A percentile compares a stretch with the other conserved stretches of the same genome.
phyloP scores from a whole-genome alignment of 2,113 vertebrate genomes.

The Ivindomyrus marchei region DNA sequence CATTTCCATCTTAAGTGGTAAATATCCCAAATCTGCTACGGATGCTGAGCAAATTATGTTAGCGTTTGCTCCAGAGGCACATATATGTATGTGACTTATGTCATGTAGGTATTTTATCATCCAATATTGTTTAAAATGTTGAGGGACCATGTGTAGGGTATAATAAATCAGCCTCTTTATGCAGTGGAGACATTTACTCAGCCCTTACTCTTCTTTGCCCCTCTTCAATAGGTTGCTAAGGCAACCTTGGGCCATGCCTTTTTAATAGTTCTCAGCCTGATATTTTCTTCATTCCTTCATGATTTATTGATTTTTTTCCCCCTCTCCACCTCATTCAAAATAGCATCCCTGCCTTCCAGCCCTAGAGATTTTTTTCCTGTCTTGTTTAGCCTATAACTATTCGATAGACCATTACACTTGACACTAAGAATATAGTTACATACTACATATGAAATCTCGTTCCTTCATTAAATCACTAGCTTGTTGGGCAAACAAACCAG shows the following conservation, averaged over 20 bases:
- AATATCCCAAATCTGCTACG: background rate
- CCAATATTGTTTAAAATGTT: background rate
- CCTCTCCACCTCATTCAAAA: background rate
- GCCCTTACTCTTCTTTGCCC: background rate
- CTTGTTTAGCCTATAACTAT: background rate
- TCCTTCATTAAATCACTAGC: background rate
- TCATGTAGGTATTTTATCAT: background rate
- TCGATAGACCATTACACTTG: background rate
- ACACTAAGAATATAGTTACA: background rate
- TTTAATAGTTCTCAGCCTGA: conserved; percentile 14
- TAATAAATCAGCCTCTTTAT: background rate
- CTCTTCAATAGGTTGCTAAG: conserved; percentile 13
- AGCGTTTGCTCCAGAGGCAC: background rate
- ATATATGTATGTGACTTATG: background rate
- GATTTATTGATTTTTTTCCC: conserved; percentile 17
- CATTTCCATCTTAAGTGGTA: background rate
- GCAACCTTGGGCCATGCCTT: conserved; percentile 11
- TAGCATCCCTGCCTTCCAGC: background rate
- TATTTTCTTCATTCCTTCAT: conserved; percentile 4
- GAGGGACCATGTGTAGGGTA: background rate
- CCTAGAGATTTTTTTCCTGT: background rate
- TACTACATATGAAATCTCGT: background rate
- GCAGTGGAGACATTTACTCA: background rate
- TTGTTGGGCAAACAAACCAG: background rate
- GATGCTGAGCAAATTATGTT: background rate